Evolutionary conservation across 1,140 invertebrate genomes (phyloP).

Genomic region (Drosophila punjabiensis): DNA sequence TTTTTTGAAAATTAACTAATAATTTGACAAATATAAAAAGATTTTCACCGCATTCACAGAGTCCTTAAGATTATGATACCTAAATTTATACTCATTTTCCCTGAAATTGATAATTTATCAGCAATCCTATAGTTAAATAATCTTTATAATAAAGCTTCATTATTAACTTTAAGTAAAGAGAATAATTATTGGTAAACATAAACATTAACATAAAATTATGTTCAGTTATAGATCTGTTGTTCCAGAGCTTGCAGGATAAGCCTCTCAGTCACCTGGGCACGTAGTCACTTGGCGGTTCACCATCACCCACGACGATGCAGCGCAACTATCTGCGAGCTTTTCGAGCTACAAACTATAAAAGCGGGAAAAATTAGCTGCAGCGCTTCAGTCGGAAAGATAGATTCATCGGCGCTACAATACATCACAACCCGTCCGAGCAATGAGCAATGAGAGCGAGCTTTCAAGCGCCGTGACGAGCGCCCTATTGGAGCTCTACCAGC

Average conservation of each 20-base stretch:
- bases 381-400: slow-evolving; percentile 31
- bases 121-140: background rate
- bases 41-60: background rate
- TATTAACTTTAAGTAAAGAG: no score
- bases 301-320: slow-evolving; percentile 22
- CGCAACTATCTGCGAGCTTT: slow-evolving; percentile 30
- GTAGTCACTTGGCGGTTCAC: background rate
- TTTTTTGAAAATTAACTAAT: background rate
- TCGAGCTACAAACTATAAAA: slow-evolving; percentile 33
- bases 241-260: background rate
- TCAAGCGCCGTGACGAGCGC: slow-evolving; percentile 32
- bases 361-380: slow-evolving; percentile 18
- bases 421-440: slow-evolving; percentile 6
- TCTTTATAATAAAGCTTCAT: background rate
- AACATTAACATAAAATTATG: background rate
- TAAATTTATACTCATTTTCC: background rate
- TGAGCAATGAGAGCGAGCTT: slow-evolving; percentile 43
- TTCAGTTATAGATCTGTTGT: background rate
- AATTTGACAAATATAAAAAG: background rate
- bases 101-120: background rate
- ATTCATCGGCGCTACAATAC: slow-evolving; percentile 22
- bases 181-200: background rate
- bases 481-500: slow-evolving; percentile 38
- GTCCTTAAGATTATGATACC: background rate
- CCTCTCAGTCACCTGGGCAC: background rate